Base-by-base conservation (phyloP, 2,113 vertebrate genomes). In the Sorex fumeus region DNA sequence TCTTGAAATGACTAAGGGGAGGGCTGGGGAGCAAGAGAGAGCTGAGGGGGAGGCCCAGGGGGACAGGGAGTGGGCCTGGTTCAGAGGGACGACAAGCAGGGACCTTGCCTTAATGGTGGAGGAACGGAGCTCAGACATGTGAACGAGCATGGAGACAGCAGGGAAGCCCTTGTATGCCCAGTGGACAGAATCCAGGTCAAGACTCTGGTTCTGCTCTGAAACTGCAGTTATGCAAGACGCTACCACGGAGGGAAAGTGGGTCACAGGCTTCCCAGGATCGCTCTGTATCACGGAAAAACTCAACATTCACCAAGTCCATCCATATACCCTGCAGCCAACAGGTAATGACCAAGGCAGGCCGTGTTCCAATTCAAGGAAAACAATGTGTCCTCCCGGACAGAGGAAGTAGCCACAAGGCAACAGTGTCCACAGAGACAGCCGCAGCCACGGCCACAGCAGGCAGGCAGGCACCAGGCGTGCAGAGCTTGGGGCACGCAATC, bases 1-100 rank as follows among this genome's bases (percentile, higher is more conserved):
- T 93, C 57, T 78, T 91, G 57, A 93, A 91, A 74, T 81, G 40
- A 90, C 32, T 76, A 53, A 81, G 66, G 84, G 88, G 11, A 75
- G 21, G 90, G 45, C 84, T 32, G 32, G 79, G 34, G 8, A 86
- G 90, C 19, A 90, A 40, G 43, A 83, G 77, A 69, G 34, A 40
- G 60, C 27, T 57, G 36, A 45, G n/a, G 84, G 28, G 19, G 15
- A 71, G 66, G 40, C 60, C n/a, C 5, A 64, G 23, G 28, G 28
- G n/a, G 13, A 3, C 30, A 64, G 82, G 81, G 34, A 18, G 25
- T 12, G n/a, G 21, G 16, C 78, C 13, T 78, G 77, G 53, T 11
- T 62, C 23, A 66, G 64, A 84, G 86, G 10, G 9, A 40, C 6
- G 19, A 69, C 40, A 60, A n/a, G 66, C 57, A 69, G 74, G 19